Evolutionary conservation across 2,113 vertebrate species (phyloP), one percentile per base, ranked within the genome.

Genomic region (Pogona vitticeps): DNA sequence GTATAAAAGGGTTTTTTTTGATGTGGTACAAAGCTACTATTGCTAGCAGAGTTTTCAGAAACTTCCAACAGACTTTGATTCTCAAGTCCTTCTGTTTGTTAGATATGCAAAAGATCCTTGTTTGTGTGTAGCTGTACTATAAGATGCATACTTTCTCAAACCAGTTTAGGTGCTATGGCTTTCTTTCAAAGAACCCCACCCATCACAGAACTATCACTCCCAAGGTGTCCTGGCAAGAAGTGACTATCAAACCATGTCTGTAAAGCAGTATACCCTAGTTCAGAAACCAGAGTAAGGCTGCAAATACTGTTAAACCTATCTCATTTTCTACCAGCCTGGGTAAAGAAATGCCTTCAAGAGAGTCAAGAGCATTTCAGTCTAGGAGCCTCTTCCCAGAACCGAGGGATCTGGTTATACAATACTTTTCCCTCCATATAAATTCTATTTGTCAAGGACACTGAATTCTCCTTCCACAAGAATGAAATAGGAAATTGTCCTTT

Each of bases 381-480:
- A 67, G 70, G 46, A 83, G 87, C 86, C 89, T 79, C 31, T 40
- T 88, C 89, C 91, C 73, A 90, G 23, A 85, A 38, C 85, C 87
- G 90, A 83, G 56, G 46, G 33, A 20, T 21, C 21, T 63, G 23
- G 73, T 21, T 28, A 76, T 38, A 10, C 36, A 8, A 38, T 40
- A 38, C 58, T 40, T 17, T 31, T 23, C 59, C 6, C 10, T 52
- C 46, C 10, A 10, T 10, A 52, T 5, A 10, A 52, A 10, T 6
- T 6, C 46, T 28, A 38, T 20, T 38, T 36, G 59, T 52, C 28
- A 15, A 77, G 46, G 58, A 58, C 31, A 18, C 36, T 33, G 46
- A 56, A 77, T 14, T 28, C 75, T 56, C 28, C 46, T 13, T 31
- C 26, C n/a, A 72, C 18, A 40, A 17, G 71, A 17, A 40, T 8